Base-by-base conservation (phyloP, 2,888 invertebrate species). In the Syritta pipiens region DNA sequence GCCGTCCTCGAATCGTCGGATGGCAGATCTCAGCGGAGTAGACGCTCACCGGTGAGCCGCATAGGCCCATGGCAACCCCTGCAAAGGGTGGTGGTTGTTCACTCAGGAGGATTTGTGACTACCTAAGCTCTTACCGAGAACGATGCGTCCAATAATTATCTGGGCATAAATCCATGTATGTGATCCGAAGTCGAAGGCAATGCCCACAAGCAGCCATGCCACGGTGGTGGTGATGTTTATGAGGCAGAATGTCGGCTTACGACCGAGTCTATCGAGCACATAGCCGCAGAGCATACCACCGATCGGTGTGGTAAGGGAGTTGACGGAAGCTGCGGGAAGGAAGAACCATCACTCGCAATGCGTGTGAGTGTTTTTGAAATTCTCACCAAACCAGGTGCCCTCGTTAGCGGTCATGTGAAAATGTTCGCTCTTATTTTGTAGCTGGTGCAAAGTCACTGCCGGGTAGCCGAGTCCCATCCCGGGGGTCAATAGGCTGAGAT, bases 1-100 rank as follows among this genome's bases (percentile, higher is more conserved):
- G 90, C 67, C 92, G 90, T 1, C 93, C 92, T 82, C 93, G 88
- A 57, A 91, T 90, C 81, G 89, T 89, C 0, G 93, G 93, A 81
- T 84, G 82, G 20, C 84, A 83, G 26, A 84, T 82, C 81, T 84
- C 84, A 3, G 84, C 83, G 4, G 84, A 83, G 75, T 84, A 84
- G n/a, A 84, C 84, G 28, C 83, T 82, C 3, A 83, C 82, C 4
- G 84, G 84, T 4, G 83, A 83, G 44, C 83, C 83, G 5, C 81
- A 76, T 14, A 84, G 55, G 4, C 84, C 84, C 6, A 83, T 83
- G 32, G 82, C 82, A 42, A 84, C 81, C 12, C 83, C 83, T 83
- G n/a, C 7, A 14, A 37, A 2, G 9, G n/a, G 26, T n/a, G 20
- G 10, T 46, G 14, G 14, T 30, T 4, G 24, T n/a, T n/a, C n/a